Evolutionary conservation across 2,797 vertebrate genomes (phyloP).

Genomic region (Luscinia megarhynchos): DNA sequence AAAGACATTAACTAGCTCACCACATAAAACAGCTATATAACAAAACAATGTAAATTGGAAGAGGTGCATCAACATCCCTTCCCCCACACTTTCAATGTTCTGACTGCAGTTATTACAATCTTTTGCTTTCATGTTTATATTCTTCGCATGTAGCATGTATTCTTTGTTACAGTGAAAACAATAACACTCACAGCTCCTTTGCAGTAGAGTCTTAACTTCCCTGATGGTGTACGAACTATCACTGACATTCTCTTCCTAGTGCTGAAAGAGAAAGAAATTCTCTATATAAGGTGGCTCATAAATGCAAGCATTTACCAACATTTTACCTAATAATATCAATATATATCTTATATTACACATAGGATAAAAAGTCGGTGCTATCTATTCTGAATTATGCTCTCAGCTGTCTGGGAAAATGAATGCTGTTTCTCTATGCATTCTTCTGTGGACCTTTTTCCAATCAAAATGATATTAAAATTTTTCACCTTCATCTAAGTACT

Average conservation of each 20-base stretch:
- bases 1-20: neutral
- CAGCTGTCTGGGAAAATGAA: neutral
- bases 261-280: constrained; percentile 78
- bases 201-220: constrained; percentile 98
- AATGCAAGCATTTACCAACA: neutral
- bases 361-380: neutral
- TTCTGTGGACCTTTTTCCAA: neutral
- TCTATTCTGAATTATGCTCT: neutral
- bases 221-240: constrained; percentile 95
- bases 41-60: neutral
- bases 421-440: neutral
- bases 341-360: neutral
- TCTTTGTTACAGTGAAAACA: constrained; percentile 21
- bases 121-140: constrained; percentile 25
- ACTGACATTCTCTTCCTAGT: constrained; percentile 98
- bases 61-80: neutral
- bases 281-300: neutral
- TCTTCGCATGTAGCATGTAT: neutral
- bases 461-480: neutral
- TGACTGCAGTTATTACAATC: neutral
- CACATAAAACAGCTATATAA: neutral
- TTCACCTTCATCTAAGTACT: neutral
- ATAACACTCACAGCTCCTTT: constrained; percentile 95
- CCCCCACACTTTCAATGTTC: neutral
- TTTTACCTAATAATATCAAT: neutral